Evolutionary conservation across 2,113 vertebrate species (phyloP).

Genomic region (Cryptoleucopteryx plumbea): DNA sequence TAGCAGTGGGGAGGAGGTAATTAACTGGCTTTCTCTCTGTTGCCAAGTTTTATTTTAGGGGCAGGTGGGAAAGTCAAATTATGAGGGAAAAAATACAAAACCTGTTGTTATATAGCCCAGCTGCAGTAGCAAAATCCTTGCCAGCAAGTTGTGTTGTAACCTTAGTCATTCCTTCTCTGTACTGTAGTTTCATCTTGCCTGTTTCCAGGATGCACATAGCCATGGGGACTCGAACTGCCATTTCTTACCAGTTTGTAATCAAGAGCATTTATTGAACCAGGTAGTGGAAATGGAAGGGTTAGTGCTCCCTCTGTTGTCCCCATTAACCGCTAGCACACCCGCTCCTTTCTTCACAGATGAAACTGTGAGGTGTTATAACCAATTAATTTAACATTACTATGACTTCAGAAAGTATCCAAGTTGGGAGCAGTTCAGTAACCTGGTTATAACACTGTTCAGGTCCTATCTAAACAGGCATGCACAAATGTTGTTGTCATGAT

Average conservation of each 20-base stretch:
- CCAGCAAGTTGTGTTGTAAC: neutral
- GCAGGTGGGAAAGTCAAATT: neutral
- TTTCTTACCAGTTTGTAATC: neutral
- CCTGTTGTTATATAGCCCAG: neutral
- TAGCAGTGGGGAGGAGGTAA: neutral
- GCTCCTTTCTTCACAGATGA: neutral
- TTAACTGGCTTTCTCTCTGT: neutral
- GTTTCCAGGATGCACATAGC: neutral
- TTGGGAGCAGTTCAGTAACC: neutral
- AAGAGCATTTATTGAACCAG: neutral
- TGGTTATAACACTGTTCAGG: neutral
- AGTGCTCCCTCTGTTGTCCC: neutral
- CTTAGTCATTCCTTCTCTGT: neutral
- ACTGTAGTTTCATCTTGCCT: neutral
- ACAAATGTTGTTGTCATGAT: neutral
- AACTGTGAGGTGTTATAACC: neutral
- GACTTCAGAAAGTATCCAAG: neutral
- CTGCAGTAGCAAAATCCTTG: slow-evolving; percentile 1
- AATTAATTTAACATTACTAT: neutral
- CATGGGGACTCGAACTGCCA: neutral
- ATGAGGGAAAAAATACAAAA: neutral
- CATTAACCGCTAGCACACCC: neutral
- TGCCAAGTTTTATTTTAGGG: slow-evolving; percentile 20
- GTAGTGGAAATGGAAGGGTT: neutral
- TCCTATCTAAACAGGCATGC: neutral